Conservation (phyloP, 2,888 invertebrate genomes). For the Sminthurides aquaticus region DNA sequence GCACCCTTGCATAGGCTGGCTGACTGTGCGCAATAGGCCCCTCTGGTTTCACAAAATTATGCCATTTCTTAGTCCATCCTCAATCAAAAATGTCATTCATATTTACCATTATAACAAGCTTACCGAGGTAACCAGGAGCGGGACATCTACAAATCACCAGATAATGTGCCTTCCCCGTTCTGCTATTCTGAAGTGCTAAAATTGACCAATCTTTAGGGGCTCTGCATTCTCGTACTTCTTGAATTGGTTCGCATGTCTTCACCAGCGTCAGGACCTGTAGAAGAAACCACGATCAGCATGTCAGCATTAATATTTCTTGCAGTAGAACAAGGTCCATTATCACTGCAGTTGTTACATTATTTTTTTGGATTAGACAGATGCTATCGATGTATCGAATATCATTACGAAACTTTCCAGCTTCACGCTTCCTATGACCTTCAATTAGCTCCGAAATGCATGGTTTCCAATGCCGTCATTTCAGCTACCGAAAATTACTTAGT, state of each 20-base stretch:
- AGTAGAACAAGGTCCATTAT: not conserved
- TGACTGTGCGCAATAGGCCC: constrained; percentile 91
- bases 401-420: no score
- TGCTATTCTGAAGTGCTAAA: constrained; percentile 78
- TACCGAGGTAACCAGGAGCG: constrained; percentile 68
- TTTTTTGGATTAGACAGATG: no score
- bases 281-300: not conserved
- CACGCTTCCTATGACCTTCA: no score
- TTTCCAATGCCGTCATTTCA: no score
- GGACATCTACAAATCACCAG: constrained; percentile 86
- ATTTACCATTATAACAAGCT: constrained; percentile 1
- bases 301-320: not conserved
- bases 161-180: constrained; percentile 89
- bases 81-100: not conserved
- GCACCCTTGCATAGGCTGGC: constrained; percentile 86
- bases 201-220: constrained; percentile 86
- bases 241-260: constrained; percentile 87
- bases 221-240: constrained; percentile 80
- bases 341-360: no score
- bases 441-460: no score
- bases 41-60: constrained; percentile 54
- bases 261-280: constrained; percentile 72
- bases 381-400: no score
- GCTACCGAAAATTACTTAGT: no score
- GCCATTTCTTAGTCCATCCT: not conserved